These are phyloP conservation scores for Eidolon helvum DNA, from an alignment of 2,113 vertebrate genomes.

Conservation along the genomic window DNA sequence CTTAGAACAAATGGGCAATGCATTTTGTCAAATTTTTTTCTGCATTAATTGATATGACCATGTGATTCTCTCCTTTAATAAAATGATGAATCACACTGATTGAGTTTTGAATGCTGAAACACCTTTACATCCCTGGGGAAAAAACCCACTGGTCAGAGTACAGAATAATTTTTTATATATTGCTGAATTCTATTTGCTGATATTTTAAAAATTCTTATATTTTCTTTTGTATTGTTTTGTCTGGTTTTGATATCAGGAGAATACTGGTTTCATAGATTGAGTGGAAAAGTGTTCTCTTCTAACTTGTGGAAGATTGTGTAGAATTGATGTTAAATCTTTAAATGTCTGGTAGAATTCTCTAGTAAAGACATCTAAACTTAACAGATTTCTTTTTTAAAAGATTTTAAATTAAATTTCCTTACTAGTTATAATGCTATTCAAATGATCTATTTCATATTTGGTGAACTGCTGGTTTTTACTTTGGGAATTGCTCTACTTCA, in stretches of 20 bases:
- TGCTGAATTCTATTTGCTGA: not conserved
- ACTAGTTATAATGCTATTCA: not conserved
- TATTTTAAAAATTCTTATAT: not conserved
- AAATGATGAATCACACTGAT: not conserved
- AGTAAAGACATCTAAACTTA: not conserved
- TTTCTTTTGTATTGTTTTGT: not conserved
- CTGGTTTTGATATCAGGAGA: not conserved
- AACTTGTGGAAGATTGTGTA: not conserved
- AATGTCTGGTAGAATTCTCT: not conserved
- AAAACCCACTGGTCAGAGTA: not conserved
- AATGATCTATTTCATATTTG: not conserved
- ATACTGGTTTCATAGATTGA: not conserved
- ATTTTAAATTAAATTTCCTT: not conserved
- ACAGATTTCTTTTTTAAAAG: not conserved
- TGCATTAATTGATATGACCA: not conserved
- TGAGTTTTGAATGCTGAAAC: not conserved
- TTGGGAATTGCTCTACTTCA: not conserved
- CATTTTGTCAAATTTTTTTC: not conserved
- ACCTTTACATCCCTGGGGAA: not conserved
- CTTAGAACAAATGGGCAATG: not conserved
- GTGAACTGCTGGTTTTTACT: not conserved
- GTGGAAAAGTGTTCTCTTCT: not conserved
- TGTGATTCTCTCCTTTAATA: not conserved
- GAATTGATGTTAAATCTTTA: constrained; percentile 1
- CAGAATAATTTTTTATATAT: not conserved